Evolutionary conservation across 2,888 invertebrate species (phyloP).

Genomic region (Dynastes hyllus): DNA sequence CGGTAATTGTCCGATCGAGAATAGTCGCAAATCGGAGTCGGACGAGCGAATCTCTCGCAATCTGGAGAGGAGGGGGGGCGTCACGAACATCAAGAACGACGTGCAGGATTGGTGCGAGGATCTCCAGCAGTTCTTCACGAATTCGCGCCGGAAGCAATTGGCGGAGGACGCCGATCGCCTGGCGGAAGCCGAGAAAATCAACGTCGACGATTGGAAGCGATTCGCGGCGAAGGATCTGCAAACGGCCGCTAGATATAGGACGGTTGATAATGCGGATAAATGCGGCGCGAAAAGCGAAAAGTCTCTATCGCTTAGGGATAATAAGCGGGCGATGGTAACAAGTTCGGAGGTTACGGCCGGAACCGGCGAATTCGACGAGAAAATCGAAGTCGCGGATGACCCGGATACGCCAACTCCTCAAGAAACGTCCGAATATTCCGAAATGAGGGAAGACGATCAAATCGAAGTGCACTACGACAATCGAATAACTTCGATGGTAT

Average conservation of each 20-base stretch:
- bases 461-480: slow-evolving; percentile 42
- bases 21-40: background rate
- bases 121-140: slow-evolving; percentile 38
- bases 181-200: slow-evolving; percentile 4
- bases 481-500: background rate
- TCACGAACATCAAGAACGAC: slow-evolving; percentile 32
- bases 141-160: slow-evolving; percentile 19
- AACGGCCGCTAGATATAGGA: background rate
- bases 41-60: slow-evolving; percentile 6
- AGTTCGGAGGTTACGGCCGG: background rate
- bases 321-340: background rate
- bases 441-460: background rate
- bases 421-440: background rate
- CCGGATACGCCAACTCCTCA: background rate
- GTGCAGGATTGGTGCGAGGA: slow-evolving; percentile 36
- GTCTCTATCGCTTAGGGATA: background rate
- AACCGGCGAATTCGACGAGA: slow-evolving; percentile 1
- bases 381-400: background rate
- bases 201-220: slow-evolving; percentile 27
- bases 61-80: slow-evolving; percentile 31
- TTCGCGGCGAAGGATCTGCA: slow-evolving; percentile 16
- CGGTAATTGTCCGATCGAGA: background rate
- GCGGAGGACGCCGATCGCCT: slow-evolving; percentile 6
- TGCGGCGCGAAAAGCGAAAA: slow-evolving; percentile 1
- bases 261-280: too few species aligned